Evolutionary conservation across 2,888 invertebrate species (phyloP).

Genomic region (Laothoe populi): DNA sequence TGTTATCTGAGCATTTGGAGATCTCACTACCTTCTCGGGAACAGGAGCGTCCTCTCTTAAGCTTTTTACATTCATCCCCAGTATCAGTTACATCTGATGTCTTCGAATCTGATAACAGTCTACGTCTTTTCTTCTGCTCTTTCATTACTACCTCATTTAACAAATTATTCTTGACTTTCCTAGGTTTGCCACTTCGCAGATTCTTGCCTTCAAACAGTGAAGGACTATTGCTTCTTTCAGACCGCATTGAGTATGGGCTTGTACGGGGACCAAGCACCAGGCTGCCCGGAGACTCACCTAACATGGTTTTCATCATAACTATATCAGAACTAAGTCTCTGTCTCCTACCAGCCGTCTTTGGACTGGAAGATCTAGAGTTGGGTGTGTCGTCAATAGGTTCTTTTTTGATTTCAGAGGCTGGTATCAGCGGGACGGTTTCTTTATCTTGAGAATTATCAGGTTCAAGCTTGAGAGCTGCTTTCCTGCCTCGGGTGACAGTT

Average conservation of each 20-base stretch:
- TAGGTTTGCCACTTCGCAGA: slow-evolving; percentile 87
- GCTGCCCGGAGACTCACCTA: slow-evolving; percentile 68
- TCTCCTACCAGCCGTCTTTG: slow-evolving; percentile 73
- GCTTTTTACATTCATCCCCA: slow-evolving; percentile 72
- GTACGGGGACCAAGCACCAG: slow-evolving; percentile 74
- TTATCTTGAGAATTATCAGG: slow-evolving; percentile 68
- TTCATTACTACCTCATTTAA: slow-evolving; percentile 85
- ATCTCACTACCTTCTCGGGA: slow-evolving; percentile 85
- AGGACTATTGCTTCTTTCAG: slow-evolving; percentile 83
- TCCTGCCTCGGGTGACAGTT: slow-evolving; percentile 64
- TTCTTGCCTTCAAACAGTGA: slow-evolving; percentile 81
- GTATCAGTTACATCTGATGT: slow-evolving; percentile 63
- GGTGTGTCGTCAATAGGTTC: slow-evolving; percentile 75
- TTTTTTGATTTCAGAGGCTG: slow-evolving; percentile 76
- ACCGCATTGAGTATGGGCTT: slow-evolving; percentile 86
- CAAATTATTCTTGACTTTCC: slow-evolving; percentile 84
- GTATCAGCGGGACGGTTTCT: slow-evolving; percentile 68
- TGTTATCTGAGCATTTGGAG: slow-evolving; percentile 85
- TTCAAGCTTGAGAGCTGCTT: slow-evolving; percentile 63
- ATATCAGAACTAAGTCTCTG: slow-evolving; percentile 77
- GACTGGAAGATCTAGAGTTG: slow-evolving; percentile 78
- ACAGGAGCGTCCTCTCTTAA: slow-evolving; percentile 77
- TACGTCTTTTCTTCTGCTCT: slow-evolving; percentile 82
- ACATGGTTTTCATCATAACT: slow-evolving; percentile 77
- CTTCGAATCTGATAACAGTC: slow-evolving; percentile 84